Base-by-base conservation (phyloP, 2,113 vertebrate genomes). In the Cynopterus brachyotis region DNA sequence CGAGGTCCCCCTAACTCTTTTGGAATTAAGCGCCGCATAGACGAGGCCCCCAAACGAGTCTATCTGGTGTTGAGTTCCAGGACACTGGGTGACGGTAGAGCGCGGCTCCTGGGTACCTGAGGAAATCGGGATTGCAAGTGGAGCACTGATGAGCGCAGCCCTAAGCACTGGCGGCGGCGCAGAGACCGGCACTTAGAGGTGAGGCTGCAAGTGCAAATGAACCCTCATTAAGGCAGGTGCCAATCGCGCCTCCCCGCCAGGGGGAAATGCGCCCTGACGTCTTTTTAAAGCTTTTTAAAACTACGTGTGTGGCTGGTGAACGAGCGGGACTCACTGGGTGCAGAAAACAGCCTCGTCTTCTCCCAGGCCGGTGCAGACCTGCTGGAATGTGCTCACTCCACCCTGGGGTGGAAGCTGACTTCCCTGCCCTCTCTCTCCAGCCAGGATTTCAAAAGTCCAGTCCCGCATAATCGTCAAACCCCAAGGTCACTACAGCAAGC, bases 121-220 rank as follows among this genome's bases (percentile, higher is more conserved):
- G 60, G 64, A 81, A 94, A 80, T 81, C 42, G 0, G 0, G 8
- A 40, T 67, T 40, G 42, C 92, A 90, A 79, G 60, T 30, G 60
- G 53, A 45, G 28, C 32, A 1, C 8, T 12, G 62, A 66, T 26
- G 94, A 89, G 59, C 1, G 4, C 10, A 20, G 57, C 35, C 1
- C 0, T 80, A 64, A 26, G 73, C 50, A 4, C 28, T 6, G 22
- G 40, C 24, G 22, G 40, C 24, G 11, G 50, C 37, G 0, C 50
- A 10, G 16, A 32, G 59, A 35, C 50, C 19, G 50, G 32, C 28
- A 4, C 13, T 84, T 28, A 69, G 94, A 79, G 69, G 92, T 53
- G 92, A 96, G 75, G 42, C 9, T 5, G 89, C 70, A 50, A n/a
- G 75, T 57, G 32, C n/a, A 47, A 89, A 45, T 11, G 59, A 83